Percentiles rank a stretch among this genome's conserved stretches.
phyloP scores from a whole-genome alignment of 2,113 vertebrate genomes.

The Dasypus novemcinctus region DNA sequence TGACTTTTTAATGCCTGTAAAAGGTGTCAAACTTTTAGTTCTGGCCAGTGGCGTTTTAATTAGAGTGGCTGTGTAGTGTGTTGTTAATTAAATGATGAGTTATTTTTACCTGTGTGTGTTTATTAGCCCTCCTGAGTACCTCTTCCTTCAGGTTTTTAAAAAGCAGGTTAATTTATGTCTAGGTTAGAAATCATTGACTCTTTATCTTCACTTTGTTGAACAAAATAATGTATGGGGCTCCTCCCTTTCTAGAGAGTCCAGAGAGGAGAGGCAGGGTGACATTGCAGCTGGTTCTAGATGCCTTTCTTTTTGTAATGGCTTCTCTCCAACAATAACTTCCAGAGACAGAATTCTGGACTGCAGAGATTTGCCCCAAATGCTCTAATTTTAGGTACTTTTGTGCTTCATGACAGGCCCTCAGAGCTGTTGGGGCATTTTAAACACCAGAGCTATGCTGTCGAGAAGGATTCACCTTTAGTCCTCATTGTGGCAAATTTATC shows the following conservation, averaged over 20 bases:
- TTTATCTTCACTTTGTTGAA: conserved; percentile 29
- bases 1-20: conserved; percentile 51
- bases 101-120: conserved; percentile 70
- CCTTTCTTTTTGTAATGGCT: background rate
- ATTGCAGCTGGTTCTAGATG: background rate
- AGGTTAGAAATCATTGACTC: conserved; percentile 57
- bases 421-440: background rate
- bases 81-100: conserved; percentile 62
- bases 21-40: background rate
- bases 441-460: background rate
- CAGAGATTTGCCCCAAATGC: background rate
- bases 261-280: background rate
- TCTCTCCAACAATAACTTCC: background rate
- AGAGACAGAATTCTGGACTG: background rate
- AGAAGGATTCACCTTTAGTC: background rate
- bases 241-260: background rate
- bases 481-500: background rate
- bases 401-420: background rate
- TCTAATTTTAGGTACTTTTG: background rate
- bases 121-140: conserved; percentile 48
- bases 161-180: conserved; percentile 51
- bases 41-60: conserved; percentile 55
- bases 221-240: background rate
- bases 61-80: conserved; percentile 11
- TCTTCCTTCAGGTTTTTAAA: conserved; percentile 51